A percentile compares a stretch with the other conserved stretches of the same genome.
Evolutionary conservation across 1,140 invertebrate genomes (phyloP).

Genomic region (Mya arenaria): DNA sequence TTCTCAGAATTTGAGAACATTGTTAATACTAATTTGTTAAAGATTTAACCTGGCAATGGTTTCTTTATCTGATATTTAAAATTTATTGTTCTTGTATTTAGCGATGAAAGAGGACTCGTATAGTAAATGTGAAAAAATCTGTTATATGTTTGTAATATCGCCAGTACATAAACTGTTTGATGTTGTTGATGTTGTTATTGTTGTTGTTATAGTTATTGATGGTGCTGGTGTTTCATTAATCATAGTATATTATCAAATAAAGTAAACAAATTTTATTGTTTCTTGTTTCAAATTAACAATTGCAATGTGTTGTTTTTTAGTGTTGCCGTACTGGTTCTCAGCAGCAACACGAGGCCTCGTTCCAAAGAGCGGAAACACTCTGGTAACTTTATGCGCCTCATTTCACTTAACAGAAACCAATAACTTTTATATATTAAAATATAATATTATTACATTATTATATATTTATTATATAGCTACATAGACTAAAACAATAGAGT

Average conservation of each 20-base stretch:
- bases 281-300: background rate
- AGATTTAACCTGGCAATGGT: too few relatives aligned
- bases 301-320: background rate
- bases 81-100: too few relatives aligned
- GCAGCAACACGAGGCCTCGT: background rate
- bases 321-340: constrained; percentile 15
- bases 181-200: background rate
- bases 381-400: background rate
- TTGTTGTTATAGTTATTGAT: background rate
- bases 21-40: too few relatives aligned
- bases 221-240: background rate
- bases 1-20: too few relatives aligned
- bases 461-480: too few relatives aligned
- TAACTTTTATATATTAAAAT: too few relatives aligned
- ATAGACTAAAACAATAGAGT: too few relatives aligned
- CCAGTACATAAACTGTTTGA: background rate
- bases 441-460: too few relatives aligned
- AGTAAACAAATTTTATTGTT: background rate
- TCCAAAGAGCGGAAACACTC: background rate
- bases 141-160: background rate
- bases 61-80: too few relatives aligned
- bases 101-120: too few relatives aligned
- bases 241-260: too few relatives aligned
- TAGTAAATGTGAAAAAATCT: background rate
- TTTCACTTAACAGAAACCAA: too few relatives aligned